phyloP scores from a whole-genome alignment of 2,113 vertebrate species.

The Ailuropoda melanoleuca region DNA sequence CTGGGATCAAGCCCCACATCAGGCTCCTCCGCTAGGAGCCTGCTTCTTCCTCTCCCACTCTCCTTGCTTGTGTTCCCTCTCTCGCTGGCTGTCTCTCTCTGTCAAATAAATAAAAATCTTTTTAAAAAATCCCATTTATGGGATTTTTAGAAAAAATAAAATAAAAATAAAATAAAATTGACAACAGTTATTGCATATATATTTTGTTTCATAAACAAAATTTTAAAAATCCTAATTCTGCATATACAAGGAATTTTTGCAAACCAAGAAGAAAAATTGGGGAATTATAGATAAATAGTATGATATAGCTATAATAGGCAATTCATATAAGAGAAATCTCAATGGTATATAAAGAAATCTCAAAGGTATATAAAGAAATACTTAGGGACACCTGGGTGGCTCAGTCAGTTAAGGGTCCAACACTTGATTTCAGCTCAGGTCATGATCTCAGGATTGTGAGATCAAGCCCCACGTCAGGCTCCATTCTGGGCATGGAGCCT shows the following conservation, averaged over 20 bases:
- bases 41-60: too few relatives aligned
- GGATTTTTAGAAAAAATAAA: too few relatives aligned
- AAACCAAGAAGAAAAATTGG: background rate
- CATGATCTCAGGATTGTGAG: background rate
- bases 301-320: background rate
- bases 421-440: background rate
- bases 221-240: background rate
- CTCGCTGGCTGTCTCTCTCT: too few relatives aligned
- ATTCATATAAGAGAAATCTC: background rate
- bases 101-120: too few relatives aligned
- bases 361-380: constrained; percentile 11
- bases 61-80: too few relatives aligned
- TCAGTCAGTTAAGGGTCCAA: background rate
- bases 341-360: background rate
- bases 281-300: background rate
- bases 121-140: too few relatives aligned
- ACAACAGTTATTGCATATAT: background rate
- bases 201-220: constrained; percentile 15
- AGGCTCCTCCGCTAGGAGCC: too few relatives aligned
- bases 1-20: too few relatives aligned
- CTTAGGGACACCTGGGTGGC: background rate
- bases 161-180: background rate
- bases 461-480: background rate
- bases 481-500: too few relatives aligned
- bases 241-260: background rate